These are phyloP conservation scores for Peromyscus leucopus DNA, from an alignment of 2,113 vertebrate species.

Conservation along the genomic window DNA sequence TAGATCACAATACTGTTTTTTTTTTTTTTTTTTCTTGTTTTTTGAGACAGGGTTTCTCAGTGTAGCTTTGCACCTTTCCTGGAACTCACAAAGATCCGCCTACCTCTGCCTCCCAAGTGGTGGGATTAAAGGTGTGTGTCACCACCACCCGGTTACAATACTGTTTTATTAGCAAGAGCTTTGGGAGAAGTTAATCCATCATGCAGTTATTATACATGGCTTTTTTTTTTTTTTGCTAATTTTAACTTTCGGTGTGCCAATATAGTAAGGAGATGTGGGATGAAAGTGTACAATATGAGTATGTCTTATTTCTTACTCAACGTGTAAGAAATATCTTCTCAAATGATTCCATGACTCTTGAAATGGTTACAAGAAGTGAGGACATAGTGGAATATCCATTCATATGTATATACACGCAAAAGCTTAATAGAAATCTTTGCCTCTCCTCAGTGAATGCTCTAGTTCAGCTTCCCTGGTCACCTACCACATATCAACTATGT, in stretches of 20 bases:
- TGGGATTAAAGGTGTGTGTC: too few relatives aligned
- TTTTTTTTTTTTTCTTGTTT: too few relatives aligned
- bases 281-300: conserved; percentile 22
- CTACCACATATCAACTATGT: neutral
- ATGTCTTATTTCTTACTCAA: conserved; percentile 51
- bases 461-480: neutral
- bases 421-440: neutral
- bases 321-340: neutral
- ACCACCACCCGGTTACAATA: neutral
- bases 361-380: neutral
- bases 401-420: neutral
- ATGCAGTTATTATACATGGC: conserved; percentile 6
- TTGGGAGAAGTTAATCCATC: conserved; percentile 56
- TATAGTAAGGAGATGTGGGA: neutral
- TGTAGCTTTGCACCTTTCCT: too few relatives aligned
- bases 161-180: conserved; percentile 37
- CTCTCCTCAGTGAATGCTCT: neutral
- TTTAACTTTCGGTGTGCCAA: conserved; percentile 51
- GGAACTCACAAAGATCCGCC: too few relatives aligned
- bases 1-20: neutral
- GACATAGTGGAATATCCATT: neutral
- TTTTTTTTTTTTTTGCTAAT: conserved; percentile 62
- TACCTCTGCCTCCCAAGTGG: too few relatives aligned
- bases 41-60: too few relatives aligned
- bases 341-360: neutral